Conservation (phyloP, 2,113 vertebrate species). For the Hemiprocne comata region DNA sequence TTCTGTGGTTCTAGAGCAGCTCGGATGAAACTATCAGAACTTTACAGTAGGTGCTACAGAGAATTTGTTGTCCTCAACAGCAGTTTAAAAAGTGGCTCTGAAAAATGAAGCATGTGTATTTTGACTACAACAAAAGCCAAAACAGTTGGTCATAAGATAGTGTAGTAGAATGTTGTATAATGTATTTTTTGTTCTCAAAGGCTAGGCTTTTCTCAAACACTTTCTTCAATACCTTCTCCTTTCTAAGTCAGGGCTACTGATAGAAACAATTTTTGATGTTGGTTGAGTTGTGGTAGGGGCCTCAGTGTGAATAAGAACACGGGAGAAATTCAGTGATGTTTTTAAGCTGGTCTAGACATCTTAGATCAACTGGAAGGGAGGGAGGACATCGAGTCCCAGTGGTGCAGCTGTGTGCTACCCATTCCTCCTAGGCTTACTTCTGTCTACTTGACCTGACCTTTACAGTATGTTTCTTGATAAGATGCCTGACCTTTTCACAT, state of each 20-base stretch:
- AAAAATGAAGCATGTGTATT: fast-evolving
- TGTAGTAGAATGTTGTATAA: not conserved
- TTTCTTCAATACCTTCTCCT: not conserved
- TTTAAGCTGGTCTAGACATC: not conserved
- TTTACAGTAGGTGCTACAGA: not conserved
- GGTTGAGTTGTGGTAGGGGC: too few species aligned
- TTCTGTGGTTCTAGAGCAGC: not conserved
- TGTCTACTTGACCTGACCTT: not conserved
- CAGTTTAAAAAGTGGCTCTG: not conserved
- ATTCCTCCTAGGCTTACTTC: not conserved
- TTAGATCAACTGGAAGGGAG: not conserved
- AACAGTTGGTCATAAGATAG: not conserved
- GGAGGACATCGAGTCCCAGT: not conserved
- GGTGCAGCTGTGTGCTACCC: not conserved
- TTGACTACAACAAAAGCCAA: not conserved
- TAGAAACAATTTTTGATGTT: not conserved
- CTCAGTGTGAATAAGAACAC: not conserved
- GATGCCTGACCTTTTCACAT: conserved; percentile 52
- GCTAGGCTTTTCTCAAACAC: not conserved
- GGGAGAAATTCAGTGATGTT: not conserved
- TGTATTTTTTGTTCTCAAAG: not conserved
- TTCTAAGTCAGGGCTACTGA: not conserved
- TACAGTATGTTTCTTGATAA: too few species aligned
- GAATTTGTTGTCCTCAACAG: not conserved
- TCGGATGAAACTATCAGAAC: not conserved